Conservation (phyloP, 2,113 vertebrate genomes). For the Corynorhinus townsendii region DNA sequence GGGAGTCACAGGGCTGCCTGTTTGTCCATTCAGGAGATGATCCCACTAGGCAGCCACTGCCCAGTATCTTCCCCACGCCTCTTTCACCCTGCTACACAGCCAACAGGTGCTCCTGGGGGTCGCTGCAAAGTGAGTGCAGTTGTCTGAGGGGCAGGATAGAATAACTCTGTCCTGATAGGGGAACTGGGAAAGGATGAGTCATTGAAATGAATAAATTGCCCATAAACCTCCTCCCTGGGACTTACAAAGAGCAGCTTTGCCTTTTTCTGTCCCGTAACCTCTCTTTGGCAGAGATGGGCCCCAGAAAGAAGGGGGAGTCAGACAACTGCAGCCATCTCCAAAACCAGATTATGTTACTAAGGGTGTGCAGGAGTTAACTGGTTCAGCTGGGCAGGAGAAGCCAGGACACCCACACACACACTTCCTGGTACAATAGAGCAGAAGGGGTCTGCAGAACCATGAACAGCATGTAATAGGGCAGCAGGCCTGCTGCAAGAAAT, state of each 20-base stretch:
- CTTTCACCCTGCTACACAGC: fast-evolving
- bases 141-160: neutral
- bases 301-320: neutral
- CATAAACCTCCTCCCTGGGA: neutral
- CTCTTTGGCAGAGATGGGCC: neutral
- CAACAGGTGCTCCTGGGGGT: too few species aligned
- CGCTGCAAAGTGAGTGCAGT: neutral
- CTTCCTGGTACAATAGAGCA: neutral
- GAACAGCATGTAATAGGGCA: neutral
- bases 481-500: neutral
- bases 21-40: neutral
- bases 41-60: neutral
- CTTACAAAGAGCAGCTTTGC: neutral
- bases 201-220: neutral
- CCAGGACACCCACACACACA: neutral
- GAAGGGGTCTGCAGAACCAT: neutral
- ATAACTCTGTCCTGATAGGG: neutral
- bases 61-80: neutral
- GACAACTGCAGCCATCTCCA: neutral
- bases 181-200: neutral
- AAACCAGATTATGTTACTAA: neutral
- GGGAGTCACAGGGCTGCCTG: neutral
- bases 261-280: neutral
- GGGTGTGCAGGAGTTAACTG: neutral
- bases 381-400: neutral